These are phyloP conservation scores for Stomatorhinus ivindoensis DNA, from an alignment of 2,113 vertebrate species.

Conservation along the genomic window DNA sequence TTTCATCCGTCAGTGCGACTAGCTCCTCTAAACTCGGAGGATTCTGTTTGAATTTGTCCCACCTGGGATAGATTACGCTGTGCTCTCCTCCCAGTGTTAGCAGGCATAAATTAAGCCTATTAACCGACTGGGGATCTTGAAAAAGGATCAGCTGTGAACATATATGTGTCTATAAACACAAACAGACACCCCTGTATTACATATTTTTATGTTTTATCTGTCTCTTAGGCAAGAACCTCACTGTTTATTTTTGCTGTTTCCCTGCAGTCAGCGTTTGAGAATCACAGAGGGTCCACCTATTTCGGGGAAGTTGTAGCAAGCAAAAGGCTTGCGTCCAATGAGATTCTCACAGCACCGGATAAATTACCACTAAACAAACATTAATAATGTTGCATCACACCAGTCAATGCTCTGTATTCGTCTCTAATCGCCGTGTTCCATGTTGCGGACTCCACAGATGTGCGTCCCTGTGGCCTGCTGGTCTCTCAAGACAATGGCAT, in stretches of 20 bases:
- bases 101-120: constrained; percentile 11
- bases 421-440: background rate
- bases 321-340: background rate
- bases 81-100: background rate
- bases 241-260: background rate
- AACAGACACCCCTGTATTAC: background rate
- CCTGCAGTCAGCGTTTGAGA: background rate
- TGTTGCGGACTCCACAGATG: background rate
- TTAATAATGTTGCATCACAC: background rate
- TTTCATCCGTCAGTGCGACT: background rate
- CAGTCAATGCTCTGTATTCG: background rate
- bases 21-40: background rate
- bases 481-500: background rate
- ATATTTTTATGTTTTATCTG: background rate
- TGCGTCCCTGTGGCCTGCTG: background rate
- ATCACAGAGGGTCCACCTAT: background rate
- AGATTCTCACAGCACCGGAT: background rate
- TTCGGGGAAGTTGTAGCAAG: background rate
- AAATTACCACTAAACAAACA: background rate
- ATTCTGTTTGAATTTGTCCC: constrained; percentile 10
- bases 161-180: background rate
- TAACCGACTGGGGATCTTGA: background rate
- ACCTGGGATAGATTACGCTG: constrained; percentile 6
- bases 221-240: background rate
- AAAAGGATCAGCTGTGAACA: background rate